Percentiles rank a stretch among this genome's conserved stretches.
These are phyloP conservation scores for Onthophagus taurus DNA, from an alignment of 1,140 invertebrate genomes.

Conservation along the genomic window DNA sequence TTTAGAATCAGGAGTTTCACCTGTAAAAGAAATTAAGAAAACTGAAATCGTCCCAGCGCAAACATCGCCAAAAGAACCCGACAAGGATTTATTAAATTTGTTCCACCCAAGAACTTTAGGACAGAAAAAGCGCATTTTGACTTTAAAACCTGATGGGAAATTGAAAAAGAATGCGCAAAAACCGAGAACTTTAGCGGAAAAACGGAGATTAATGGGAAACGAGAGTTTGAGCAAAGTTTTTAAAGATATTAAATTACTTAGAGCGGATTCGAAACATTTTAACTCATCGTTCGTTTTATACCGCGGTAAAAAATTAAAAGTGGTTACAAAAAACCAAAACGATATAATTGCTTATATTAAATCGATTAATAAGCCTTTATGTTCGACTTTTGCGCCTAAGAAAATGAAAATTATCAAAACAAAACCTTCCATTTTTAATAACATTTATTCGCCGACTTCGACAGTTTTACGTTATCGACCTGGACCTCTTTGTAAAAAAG, in stretches of 20 bases:
- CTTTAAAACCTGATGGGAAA: constrained; percentile 1
- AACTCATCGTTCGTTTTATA: constrained; percentile 7
- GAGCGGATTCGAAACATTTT: not conserved
- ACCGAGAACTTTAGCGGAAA: constrained; percentile 35
- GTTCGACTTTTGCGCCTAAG: constrained; percentile 4
- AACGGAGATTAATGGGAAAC: constrained; percentile 30
- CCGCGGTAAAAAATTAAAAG: constrained; percentile 12
- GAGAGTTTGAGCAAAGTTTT: not conserved
- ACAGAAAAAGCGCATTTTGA: constrained; percentile 7
- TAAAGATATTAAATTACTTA: not conserved
- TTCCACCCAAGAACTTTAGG: constrained; percentile 5
- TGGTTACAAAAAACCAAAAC: constrained; percentile 7
- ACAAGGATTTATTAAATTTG: constrained; percentile 6
- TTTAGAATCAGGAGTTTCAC: not conserved
- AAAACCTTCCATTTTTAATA: constrained; percentile 9
- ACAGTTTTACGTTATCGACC: constrained; percentile 17
- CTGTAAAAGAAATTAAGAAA: not conserved
- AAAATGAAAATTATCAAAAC: constrained; percentile 5
- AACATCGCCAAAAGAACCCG: not conserved
- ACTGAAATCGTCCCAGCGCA: not conserved
- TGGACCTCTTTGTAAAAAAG: constrained; percentile 36
- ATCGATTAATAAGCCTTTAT: not conserved
- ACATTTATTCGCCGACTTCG: no score
- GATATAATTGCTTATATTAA: constrained; percentile 10
- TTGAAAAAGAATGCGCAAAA: constrained; percentile 17